Evolutionary conservation across 2,113 vertebrate genomes (phyloP), one percentile per base, ranked within the genome.

Genomic region (Chaenogobius annularis): DNA sequence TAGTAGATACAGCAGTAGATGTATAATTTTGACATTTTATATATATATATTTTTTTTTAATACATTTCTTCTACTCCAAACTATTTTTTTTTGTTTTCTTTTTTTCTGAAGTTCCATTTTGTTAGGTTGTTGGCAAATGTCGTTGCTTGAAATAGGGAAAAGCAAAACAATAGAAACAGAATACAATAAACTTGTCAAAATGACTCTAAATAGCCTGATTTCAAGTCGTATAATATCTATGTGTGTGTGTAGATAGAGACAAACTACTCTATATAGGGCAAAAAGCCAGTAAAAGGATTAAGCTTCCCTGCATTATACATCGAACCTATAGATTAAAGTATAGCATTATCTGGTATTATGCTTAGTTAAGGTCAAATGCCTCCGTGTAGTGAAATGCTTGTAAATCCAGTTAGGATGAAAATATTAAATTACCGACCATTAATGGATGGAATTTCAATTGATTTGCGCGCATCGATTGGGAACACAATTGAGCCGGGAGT

Each of bases 371-470:
- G 58, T 74, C 54, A 83, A 74, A 80, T 15, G 12, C 71, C 77
- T 68, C 55, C 47, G 71, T 77, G 5, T 14, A 23, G 48, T 31
- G 44, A 58, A 40, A 70, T 66, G 12, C 68, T 58, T 69, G 20
- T 15, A 68, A 80, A 73, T 75, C 67, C 52, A 63, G 48, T 72
- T 74, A 44, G 50, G 78, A 63, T 69, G 69, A 40, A 72, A 40
- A 79, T 69, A 74, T 72, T 73, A 62, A 26, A 68, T 78, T 68
- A 73, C 72, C 75, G 72, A 14, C 68, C 26, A 50, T 72, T 74
- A 75, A 77, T 73, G 59, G 64, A 82, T 66, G 75, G 1, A 54
- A 82, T 88, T 85, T 70, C 47, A 52, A 84, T 74, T 74, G 75
- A 87, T 83, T 76, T 46, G 26, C 20, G 10, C 22, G 31, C 7